A percentile compares a stretch with the other conserved stretches of the same genome.
Conservation (phyloP, 1,140 invertebrate species). For the Babylonia areolata region DNA sequence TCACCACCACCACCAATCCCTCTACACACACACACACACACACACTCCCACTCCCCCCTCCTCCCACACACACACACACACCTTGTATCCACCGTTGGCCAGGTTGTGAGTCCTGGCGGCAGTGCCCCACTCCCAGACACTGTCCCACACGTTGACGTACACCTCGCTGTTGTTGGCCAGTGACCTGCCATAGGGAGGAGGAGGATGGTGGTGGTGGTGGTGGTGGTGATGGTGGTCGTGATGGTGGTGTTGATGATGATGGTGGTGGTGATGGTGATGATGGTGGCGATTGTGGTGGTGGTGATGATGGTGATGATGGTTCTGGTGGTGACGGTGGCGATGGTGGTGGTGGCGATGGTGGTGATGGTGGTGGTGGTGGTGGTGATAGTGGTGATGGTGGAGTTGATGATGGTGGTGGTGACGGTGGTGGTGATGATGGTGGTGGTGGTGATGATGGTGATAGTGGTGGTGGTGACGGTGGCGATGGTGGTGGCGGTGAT, state of each 20-base stretch:
- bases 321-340: no score
- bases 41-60: no score
- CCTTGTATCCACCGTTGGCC: constrained; percentile 71
- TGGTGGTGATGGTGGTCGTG: neutral
- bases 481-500: neutral
- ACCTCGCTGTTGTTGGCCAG: constrained; percentile 45
- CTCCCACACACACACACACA: no score
- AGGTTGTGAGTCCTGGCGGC: constrained; percentile 61
- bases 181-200: neutral
- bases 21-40: no score
- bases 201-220: no score
- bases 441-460: neutral
- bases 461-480: neutral
- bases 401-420: no score
- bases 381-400: neutral
- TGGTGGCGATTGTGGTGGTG: no score
- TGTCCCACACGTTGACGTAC: constrained; percentile 68
- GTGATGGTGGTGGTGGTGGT: neutral
- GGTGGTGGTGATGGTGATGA: neutral
- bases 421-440: no score
- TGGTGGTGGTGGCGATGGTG: no score
- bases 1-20: no score
- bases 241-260: no score
- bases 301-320: neutral
- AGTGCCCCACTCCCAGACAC: constrained; percentile 66